These are phyloP conservation scores for Orgyia antiqua DNA, from an alignment of 2,888 invertebrate species.

Conservation along the genomic window DNA sequence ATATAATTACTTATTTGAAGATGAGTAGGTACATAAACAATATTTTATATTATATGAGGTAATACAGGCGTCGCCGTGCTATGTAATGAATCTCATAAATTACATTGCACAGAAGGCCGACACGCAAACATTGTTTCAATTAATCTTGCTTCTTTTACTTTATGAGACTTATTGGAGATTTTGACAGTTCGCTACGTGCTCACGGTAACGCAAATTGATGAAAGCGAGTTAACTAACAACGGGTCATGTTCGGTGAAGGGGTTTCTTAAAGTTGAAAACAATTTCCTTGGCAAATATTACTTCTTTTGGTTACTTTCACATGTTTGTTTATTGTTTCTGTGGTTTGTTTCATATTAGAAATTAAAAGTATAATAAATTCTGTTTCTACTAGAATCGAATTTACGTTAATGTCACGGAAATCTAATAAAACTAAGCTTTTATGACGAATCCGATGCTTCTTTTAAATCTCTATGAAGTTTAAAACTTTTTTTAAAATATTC, in stretches of 20 bases:
- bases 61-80: constrained; percentile 23
- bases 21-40: constrained; percentile 21
- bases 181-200: constrained; percentile 20
- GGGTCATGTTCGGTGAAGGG: neutral
- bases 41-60: constrained; percentile 23
- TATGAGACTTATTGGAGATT: constrained; percentile 26
- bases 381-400: no score
- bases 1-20: constrained; percentile 15
- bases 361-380: no score
- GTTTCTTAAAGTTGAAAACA: constrained; percentile 1
- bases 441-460: no score
- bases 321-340: no score
- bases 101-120: constrained; percentile 21
- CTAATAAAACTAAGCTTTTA: no score
- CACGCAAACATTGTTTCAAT: constrained; percentile 29
- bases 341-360: no score
- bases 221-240: constrained; percentile 4
- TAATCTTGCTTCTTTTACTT: constrained; percentile 25
- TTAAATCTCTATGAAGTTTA: no score
- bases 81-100: constrained; percentile 41
- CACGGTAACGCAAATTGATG: constrained; percentile 3
- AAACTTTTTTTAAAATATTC: no score
- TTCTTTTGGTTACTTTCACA: neutral
- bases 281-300: neutral
- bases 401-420: no score